Percentiles rank a stretch among this genome's conserved stretches.
Conservation (phyloP, 2,888 invertebrate species). For the Neria commutata region DNA sequence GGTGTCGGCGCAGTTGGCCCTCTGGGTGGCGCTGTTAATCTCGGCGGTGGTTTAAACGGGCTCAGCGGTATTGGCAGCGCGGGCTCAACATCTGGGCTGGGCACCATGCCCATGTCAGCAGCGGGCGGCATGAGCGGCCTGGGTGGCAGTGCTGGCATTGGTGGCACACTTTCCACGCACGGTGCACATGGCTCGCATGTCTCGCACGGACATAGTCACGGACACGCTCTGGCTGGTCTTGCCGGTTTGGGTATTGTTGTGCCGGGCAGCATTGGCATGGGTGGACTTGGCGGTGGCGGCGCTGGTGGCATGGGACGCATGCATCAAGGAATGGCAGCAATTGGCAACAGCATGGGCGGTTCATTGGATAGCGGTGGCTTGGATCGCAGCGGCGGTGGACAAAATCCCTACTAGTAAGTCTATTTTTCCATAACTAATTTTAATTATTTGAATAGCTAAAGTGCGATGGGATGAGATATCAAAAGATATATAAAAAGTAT, state of each 20-base stretch:
- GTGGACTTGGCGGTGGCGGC: slow-evolving; percentile 33
- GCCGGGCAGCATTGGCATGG: slow-evolving; percentile 36
- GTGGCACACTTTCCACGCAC: background rate
- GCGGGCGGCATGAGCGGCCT: background rate
- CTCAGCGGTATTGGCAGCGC: background rate
- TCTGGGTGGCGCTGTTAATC: slow-evolving; percentile 16
- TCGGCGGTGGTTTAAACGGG: slow-evolving; percentile 17
- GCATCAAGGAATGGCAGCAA: slow-evolving; percentile 27
- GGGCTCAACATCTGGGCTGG: too few species aligned
- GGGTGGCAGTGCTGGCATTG: background rate
- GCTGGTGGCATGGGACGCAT: slow-evolving; percentile 28
- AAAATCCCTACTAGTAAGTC: slow-evolving; percentile 46
- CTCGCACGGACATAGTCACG: slow-evolving; percentile 35
- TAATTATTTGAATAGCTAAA: background rate
- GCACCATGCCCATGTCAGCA: background rate
- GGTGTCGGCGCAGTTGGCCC: background rate
- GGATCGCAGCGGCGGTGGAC: slow-evolving; percentile 34
- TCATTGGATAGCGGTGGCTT: slow-evolving; percentile 34
- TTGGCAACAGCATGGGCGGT: slow-evolving; percentile 31
- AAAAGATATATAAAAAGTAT: background rate
- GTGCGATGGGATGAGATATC: background rate
- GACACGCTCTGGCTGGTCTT: slow-evolving; percentile 49
- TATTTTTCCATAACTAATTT: slow-evolving; percentile 12
- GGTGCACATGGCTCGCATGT: background rate
- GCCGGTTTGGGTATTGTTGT: slow-evolving; percentile 50